These are phyloP conservation scores for Embiotoca jacksoni DNA, from an alignment of 2,113 vertebrate genomes.

Conservation along the genomic window DNA sequence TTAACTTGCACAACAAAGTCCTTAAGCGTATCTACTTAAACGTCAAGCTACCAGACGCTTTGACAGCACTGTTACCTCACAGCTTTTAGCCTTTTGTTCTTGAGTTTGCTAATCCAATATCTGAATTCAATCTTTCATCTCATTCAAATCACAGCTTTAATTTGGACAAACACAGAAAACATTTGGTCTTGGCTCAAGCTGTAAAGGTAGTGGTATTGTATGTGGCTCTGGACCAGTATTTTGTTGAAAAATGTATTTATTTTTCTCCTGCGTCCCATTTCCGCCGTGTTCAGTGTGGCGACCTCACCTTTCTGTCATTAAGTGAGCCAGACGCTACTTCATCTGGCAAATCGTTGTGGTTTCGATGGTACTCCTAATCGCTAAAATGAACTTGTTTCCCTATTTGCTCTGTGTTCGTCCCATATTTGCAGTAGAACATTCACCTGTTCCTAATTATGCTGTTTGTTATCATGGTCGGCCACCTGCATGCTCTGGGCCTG, in stretches of 20 bases:
- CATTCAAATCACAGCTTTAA: constrained; percentile 40
- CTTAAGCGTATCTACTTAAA: background rate
- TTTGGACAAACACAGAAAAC: constrained; percentile 50
- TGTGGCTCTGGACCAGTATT: constrained; percentile 23
- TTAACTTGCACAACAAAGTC: background rate
- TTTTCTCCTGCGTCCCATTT: constrained; percentile 14
- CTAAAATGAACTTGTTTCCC: constrained; percentile 44
- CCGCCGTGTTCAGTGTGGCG: background rate
- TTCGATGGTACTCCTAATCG: constrained; percentile 72
- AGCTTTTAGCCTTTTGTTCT: constrained; percentile 14
- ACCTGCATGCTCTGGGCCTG: constrained; percentile 39
- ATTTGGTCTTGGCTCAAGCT: constrained; percentile 51
- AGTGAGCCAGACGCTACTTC: constrained; percentile 84
- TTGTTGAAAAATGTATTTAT: background rate
- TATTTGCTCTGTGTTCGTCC: constrained; percentile 35
- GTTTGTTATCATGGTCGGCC: constrained; percentile 61
- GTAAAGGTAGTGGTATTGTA: constrained; percentile 29
- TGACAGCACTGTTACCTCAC: background rate
- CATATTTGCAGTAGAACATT: constrained; percentile 54
- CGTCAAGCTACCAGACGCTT: background rate
- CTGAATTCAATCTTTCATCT: constrained; percentile 58
- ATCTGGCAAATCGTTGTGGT: constrained; percentile 75
- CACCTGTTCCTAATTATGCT: constrained; percentile 76
- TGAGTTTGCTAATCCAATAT: constrained; percentile 18
- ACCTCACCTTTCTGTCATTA: constrained; percentile 77